Evolutionary conservation across 2,888 invertebrate species (phyloP).

Genomic region (Dilophus febrilis): DNA sequence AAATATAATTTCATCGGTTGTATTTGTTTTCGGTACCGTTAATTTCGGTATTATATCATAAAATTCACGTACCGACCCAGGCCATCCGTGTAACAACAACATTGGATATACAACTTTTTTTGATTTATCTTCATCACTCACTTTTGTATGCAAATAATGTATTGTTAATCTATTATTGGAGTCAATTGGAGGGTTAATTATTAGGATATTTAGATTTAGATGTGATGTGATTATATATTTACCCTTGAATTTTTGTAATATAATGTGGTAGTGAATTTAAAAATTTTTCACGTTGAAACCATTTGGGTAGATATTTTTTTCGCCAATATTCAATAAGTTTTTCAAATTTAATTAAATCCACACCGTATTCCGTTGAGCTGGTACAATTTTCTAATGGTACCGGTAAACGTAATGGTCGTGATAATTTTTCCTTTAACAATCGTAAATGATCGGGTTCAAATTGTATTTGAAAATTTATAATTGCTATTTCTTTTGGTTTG

Average conservation of each 20-base stretch:
- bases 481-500: not conserved
- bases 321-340: slow-evolving; percentile 39
- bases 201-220: too few relatives aligned
- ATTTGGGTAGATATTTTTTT: slow-evolving; percentile 39
- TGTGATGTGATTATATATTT: too few relatives aligned
- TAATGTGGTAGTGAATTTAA: slow-evolving; percentile 53
- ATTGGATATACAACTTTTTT: slow-evolving; percentile 15
- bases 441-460: slow-evolving; percentile 33
- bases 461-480: not conserved
- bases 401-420: slow-evolving; percentile 24
- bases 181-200: not conserved
- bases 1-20: slow-evolving; percentile 36
- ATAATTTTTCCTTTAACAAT: slow-evolving; percentile 36
- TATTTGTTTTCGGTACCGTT: slow-evolving; percentile 27
- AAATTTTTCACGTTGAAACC: slow-evolving; percentile 39
- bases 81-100: slow-evolving; percentile 71
- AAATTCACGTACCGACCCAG: slow-evolving; percentile 74
- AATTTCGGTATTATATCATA: slow-evolving; percentile 55
- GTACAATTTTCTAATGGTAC: slow-evolving; percentile 30
- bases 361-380: slow-evolving; percentile 42
- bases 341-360: slow-evolving; percentile 34
- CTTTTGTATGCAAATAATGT: slow-evolving; percentile 50
- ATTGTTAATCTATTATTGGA: slow-evolving; percentile 30
- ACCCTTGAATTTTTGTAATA: slow-evolving; percentile 51
- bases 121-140: slow-evolving; percentile 21